Percentiles rank a stretch among this genome's conserved stretches.
phyloP scores from a whole-genome alignment of 2,888 invertebrate genomes.

The Bembecia ichneumoniformis region DNA sequence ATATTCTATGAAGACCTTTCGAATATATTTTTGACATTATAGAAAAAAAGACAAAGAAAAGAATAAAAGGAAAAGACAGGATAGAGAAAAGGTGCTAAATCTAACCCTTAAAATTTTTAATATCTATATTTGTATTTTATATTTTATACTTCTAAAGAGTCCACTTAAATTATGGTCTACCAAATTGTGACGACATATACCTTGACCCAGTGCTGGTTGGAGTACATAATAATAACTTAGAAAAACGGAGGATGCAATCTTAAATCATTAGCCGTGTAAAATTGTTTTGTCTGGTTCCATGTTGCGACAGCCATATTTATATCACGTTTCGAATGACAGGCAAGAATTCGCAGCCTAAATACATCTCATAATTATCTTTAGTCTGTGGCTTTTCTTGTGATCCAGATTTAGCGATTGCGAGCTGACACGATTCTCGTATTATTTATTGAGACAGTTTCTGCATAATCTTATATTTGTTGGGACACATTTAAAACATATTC shows the following conservation, averaged over 20 bases:
- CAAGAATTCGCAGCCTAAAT: neutral
- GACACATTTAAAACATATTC: too few species aligned
- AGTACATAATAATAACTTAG: neutral
- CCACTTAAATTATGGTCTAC: too few species aligned
- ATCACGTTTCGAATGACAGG: neutral
- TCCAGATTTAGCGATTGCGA: neutral
- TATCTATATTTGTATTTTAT: too few species aligned
- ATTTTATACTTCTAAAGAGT: too few species aligned
- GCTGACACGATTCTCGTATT: neutral
- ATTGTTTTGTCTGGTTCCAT: neutral
- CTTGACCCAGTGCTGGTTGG: neutral
- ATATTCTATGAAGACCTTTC: too few species aligned
- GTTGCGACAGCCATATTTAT: neutral
- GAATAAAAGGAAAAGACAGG: too few species aligned
- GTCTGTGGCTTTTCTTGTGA: neutral
- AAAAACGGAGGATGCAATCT: neutral
- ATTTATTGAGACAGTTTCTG: too few species aligned
- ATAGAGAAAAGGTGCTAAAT: too few species aligned
- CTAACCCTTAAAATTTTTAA: too few species aligned
- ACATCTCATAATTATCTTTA: neutral
- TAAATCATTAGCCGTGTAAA: neutral
- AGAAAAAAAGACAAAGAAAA: too few species aligned
- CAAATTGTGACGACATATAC: neutral
- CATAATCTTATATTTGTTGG: too few species aligned
- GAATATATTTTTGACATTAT: too few species aligned